Evolutionary conservation across 2,888 invertebrate genomes (phyloP).

Genomic region (Calameuta pallipes): DNA sequence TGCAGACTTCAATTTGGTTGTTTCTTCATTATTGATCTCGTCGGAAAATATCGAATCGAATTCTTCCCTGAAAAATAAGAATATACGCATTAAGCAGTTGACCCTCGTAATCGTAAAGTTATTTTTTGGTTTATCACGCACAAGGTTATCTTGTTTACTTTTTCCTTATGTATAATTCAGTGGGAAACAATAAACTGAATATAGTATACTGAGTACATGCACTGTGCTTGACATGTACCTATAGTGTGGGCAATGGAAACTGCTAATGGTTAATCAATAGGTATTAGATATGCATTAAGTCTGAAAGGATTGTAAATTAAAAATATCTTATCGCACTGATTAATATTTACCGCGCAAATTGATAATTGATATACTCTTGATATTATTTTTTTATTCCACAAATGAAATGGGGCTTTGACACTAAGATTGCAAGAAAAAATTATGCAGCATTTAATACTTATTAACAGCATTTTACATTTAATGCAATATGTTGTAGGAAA

Average conservation of each 20-base stretch:
- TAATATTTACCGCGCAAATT: not conserved
- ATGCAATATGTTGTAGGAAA: not conserved
- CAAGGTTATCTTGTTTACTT: not conserved
- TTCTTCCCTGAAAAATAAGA: slow-evolving; percentile 72
- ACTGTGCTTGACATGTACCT: not conserved
- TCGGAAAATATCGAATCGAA: slow-evolving; percentile 80
- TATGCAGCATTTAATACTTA: not conserved
- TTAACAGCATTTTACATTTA: not conserved
- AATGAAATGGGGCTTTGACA: not conserved
- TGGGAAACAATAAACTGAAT: not conserved
- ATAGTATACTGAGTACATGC: not conserved
- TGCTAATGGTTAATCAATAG: not conserved
- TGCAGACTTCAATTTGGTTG: slow-evolving; percentile 74
- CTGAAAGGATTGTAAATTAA: not conserved
- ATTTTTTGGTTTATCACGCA: slow-evolving; percentile 8
- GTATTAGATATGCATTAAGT: not conserved
- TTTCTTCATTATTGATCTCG: slow-evolving; percentile 66
- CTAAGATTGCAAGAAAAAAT: not conserved
- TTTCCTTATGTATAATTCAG: not conserved
- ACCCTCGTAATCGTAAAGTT: not conserved
- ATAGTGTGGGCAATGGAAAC: not conserved
- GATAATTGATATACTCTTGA: not conserved
- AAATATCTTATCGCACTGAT: not conserved
- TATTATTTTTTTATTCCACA: not conserved
- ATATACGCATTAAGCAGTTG: slow-evolving; percentile 5